Evolutionary conservation across 2,888 invertebrate species (phyloP).

Genomic region (Lithodes maja): DNA sequence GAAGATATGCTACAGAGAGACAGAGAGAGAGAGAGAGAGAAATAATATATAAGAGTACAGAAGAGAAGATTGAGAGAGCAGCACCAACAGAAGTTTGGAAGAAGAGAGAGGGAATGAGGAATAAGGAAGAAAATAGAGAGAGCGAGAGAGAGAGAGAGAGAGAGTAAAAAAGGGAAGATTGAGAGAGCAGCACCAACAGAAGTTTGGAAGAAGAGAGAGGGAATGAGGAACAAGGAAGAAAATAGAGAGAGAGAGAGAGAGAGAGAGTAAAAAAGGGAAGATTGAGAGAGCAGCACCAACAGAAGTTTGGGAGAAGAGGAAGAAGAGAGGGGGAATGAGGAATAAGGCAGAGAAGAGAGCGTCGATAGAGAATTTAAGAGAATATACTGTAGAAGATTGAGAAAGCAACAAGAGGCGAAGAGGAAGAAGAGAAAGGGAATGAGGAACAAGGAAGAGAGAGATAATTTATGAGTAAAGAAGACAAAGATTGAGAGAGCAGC

Average conservation of each 20-base stretch:
- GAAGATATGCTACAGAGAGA: neutral
- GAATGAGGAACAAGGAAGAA: neutral
- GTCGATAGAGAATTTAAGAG: neutral
- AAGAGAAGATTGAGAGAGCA: neutral
- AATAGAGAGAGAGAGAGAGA: conserved; percentile 3
- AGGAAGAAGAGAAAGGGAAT: neutral
- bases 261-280: neutral
- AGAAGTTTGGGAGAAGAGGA: neutral
- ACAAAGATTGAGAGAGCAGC: neutral
- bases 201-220: neutral
- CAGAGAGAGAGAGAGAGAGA: neutral
- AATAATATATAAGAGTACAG: neutral
- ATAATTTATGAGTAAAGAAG: neutral
- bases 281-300: neutral
- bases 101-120: neutral
- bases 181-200: neutral
- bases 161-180: neutral
- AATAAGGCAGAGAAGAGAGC: neutral
- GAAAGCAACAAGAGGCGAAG: neutral
- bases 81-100: neutral
- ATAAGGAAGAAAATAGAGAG: neutral
- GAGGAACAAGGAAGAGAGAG: neutral
- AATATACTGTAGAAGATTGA: neutral
- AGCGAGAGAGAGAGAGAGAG: neutral
- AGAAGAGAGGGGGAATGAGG: neutral